phyloP scores from a whole-genome alignment of 23 tunicate species.

The Trididemnum clinides region DNA sequence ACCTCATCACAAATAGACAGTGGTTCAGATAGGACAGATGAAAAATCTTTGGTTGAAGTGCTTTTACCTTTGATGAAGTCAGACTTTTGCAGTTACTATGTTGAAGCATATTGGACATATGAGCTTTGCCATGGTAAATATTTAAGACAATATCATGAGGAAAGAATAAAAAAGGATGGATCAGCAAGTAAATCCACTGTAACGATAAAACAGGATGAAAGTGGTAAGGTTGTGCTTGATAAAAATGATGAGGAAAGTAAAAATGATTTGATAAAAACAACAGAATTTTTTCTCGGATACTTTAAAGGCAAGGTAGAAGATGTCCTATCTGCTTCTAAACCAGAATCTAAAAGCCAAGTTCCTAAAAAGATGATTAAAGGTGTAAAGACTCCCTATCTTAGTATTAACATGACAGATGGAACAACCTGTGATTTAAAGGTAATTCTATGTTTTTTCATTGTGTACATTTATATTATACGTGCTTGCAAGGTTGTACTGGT shows the following conservation, averaged over 20 bases:
- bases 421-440: constrained; percentile 91
- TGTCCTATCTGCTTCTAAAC: neutral
- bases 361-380: constrained; percentile 69
- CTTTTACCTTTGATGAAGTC: constrained; percentile 67
- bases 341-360: constrained; percentile 29
- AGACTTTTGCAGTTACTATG: constrained; percentile 37
- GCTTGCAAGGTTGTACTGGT: too few relatives aligned
- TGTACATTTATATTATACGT: too few relatives aligned
- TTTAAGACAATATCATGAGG: constrained; percentile 95
- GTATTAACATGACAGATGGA: constrained; percentile 70
- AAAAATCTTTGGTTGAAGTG: constrained; percentile 30
- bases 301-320: constrained; percentile 28
- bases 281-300: constrained; percentile 86
- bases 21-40: neutral
- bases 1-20: neutral
- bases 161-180: constrained; percentile 40
- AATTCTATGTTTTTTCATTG: too few relatives aligned
- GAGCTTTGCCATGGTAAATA: constrained; percentile 92
- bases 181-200: neutral
- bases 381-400: constrained; percentile 73
- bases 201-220: neutral
- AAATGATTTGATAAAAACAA: constrained; percentile 34
- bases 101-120: constrained; percentile 94
- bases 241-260: constrained; percentile 32
- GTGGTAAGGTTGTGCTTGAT: constrained; percentile 19